These are phyloP conservation scores for Aporophyla nigra DNA, from an alignment of 2,888 invertebrate genomes.

Conservation along the genomic window DNA sequence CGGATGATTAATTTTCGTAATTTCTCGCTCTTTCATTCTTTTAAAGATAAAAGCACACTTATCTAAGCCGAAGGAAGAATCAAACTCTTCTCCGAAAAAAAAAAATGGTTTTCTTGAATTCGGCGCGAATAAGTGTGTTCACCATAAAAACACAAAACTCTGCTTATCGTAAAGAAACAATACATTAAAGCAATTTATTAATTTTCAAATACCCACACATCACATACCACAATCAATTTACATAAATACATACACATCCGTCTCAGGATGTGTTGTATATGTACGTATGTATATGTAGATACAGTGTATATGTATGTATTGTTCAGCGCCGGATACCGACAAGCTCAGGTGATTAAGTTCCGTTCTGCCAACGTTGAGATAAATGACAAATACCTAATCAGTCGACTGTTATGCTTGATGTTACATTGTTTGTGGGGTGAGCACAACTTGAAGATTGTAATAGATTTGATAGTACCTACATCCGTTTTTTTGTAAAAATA, in stretches of 20 bases:
- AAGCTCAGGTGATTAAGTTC: conserved; percentile 64
- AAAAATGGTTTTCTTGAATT: no score
- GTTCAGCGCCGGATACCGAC: conserved; percentile 52
- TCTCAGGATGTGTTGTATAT: conserved; percentile 29
- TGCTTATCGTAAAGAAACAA: background rate
- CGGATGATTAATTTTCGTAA: no score
- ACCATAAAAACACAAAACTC: background rate
- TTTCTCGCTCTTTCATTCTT: no score
- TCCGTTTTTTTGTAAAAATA: background rate
- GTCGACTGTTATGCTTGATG: conserved; percentile 42
- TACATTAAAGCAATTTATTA: background rate
- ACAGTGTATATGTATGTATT: conserved; percentile 36
- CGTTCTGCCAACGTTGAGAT: conserved; percentile 58
- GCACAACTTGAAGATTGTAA: background rate
- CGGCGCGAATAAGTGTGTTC: no score
- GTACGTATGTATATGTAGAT: background rate
- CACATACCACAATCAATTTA: conserved; percentile 38
- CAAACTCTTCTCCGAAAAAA: no score
- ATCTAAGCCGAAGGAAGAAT: no score
- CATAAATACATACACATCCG: conserved; percentile 55
- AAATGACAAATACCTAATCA: conserved; percentile 60
- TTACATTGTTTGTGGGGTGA: conserved; percentile 4
- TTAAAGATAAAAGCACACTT: no score
- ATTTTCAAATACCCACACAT: background rate
- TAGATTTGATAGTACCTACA: background rate